phyloP scores from a whole-genome alignment of 2,888 invertebrate genomes.

The Athrips mouffetella region DNA sequence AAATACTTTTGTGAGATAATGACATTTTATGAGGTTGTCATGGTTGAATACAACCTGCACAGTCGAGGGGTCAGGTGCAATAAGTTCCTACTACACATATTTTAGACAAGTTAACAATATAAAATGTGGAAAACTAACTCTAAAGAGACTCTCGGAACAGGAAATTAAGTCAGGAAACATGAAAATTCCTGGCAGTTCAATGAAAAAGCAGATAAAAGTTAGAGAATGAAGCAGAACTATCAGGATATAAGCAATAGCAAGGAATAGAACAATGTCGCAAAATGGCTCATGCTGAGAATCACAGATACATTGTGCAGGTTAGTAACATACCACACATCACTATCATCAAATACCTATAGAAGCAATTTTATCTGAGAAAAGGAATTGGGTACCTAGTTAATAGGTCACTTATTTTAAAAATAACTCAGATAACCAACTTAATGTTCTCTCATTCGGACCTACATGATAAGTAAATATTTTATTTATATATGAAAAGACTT shows the following conservation, averaged over 20 bases:
- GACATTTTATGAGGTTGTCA: constrained; percentile 54
- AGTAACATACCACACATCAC: constrained; percentile 28
- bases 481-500: background rate
- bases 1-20: constrained; percentile 35
- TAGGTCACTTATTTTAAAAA: constrained; percentile 15
- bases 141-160: too few species aligned
- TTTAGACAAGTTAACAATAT: constrained; percentile 14
- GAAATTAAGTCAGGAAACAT: constrained; percentile 4
- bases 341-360: background rate
- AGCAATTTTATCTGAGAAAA: background rate
- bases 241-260: constrained; percentile 25
- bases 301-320: constrained; percentile 88
- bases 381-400: too few species aligned
- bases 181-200: background rate
- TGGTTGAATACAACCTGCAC: constrained; percentile 62
- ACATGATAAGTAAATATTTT: constrained; percentile 3
- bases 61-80: constrained; percentile 60
- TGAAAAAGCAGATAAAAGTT: background rate
- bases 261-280: constrained; percentile 67
- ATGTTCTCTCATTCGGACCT: constrained; percentile 2
- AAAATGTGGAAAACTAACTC: too few species aligned
- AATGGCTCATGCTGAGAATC: constrained; percentile 80
- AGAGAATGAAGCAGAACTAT: constrained; percentile 9
- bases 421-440: constrained; percentile 20
- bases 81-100: constrained; percentile 21